Evolutionary conservation across 2,888 invertebrate genomes (phyloP), one percentile per base, ranked within the genome.

Genomic region (Nycteola revayana): DNA sequence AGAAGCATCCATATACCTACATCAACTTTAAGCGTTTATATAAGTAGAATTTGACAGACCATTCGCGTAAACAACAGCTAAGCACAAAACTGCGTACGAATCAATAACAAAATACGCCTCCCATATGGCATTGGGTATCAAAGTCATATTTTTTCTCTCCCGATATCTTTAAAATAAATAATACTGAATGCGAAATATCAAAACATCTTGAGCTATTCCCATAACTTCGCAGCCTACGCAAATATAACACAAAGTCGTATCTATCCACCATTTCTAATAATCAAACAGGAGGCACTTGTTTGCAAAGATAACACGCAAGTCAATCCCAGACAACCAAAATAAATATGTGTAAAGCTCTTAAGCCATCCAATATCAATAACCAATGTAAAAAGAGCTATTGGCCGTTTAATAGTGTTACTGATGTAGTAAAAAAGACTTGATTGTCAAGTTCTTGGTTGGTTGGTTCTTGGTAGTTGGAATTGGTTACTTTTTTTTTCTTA

Each of bases 311-410:
- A 85, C 83, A 80, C 51, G 46, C 42, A 54, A 75, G 72, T 74
- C 74, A 67, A 78, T 74, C 73, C 69, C 49, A 55, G 70, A 67
- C 14, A 21, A 62, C 66, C 75, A 78, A 80, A 82, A 81, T 69
- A 85, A 87, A 87, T 86, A 85, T 84, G 56, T 85, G 63, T 65
- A 36, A 42, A 69, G 67, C 79, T 66, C 83, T 85, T 74, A 67
- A 79, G 70, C 70, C 51, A 47, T 14, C 44, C 38, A 55, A 43
- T 48, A 49, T 27, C 10, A 10, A n/a, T 0, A 22, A 36, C 55
- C 49, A 49, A 22, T 40, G 7, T 32, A 28, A 3, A 1, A 27
- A 37, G 44, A 38, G 1, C 39, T 25, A 2, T 14, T 1, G 2
- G 5, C 7, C 7, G 6, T 14, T n/a, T 9, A 6, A 11, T 25